Evolutionary conservation across 2,797 vertebrate species (phyloP).

Genomic region (Siniperca scherzeri): DNA sequence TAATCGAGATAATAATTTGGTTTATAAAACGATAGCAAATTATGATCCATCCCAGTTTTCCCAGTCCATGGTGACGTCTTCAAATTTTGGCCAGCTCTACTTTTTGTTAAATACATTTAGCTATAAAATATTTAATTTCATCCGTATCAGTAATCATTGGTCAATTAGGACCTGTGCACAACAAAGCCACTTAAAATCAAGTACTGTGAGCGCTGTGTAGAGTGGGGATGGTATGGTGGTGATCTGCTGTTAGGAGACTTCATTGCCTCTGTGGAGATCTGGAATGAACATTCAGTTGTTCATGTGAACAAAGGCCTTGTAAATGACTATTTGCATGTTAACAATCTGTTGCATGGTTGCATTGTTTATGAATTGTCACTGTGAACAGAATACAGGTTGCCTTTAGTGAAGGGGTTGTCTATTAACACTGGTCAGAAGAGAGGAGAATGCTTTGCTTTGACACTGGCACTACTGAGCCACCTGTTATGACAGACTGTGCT

Average conservation of each 20-base stretch:
- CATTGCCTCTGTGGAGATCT: slow-evolving; percentile 56
- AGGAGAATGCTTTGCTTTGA: slow-evolving; percentile 31
- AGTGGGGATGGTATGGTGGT: slow-evolving; percentile 1
- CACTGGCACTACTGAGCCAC: background rate
- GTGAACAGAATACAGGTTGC: slow-evolving; percentile 53
- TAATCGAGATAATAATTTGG: background rate
- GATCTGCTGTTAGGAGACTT: slow-evolving; percentile 45
- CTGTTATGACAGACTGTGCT: slow-evolving; percentile 25
- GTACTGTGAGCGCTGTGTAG: background rate
- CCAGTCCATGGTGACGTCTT: background rate
- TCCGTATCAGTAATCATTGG: slow-evolving; percentile 10
- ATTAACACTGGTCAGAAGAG: slow-evolving; percentile 23
- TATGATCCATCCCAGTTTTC: background rate
- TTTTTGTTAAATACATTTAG: slow-evolving; percentile 1
- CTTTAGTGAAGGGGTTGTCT: slow-evolving; percentile 55
- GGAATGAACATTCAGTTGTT: slow-evolving; percentile 72
- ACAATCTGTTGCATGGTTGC: slow-evolving; percentile 60
- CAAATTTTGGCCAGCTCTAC: background rate
- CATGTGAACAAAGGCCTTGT: slow-evolving; percentile 66
- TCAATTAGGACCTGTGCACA: slow-evolving; percentile 1
- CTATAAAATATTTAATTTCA: too few species aligned
- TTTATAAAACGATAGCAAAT: background rate
- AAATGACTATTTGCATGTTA: slow-evolving; percentile 64
- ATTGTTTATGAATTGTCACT: slow-evolving; percentile 59
- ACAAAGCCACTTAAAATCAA: slow-evolving; percentile 21